Conservation (phyloP, 2,797 vertebrate genomes). For the Platyrinchus mystaceus region DNA sequence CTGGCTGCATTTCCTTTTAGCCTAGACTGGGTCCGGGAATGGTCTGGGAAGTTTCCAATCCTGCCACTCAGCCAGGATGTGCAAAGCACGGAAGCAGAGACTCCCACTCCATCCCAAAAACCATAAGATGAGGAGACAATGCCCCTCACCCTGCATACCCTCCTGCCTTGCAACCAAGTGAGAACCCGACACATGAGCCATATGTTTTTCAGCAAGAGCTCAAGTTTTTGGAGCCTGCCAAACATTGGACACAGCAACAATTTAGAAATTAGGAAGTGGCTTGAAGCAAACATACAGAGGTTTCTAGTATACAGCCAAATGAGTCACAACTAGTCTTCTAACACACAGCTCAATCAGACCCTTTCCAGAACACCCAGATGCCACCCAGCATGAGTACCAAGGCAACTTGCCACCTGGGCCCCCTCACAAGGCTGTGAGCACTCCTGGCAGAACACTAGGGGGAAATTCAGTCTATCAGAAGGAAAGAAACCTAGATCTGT, state of each 20-base stretch:
- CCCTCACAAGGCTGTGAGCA: background rate
- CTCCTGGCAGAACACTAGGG: background rate
- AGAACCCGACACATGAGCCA: background rate
- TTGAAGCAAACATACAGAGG: background rate
- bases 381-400: rapidly evolving
- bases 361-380: background rate
- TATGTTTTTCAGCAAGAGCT: background rate
- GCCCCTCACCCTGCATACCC: background rate
- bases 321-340: background rate
- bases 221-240: background rate
- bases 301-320: background rate
- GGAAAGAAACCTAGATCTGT: background rate
- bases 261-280: background rate
- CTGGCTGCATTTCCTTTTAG: background rate
- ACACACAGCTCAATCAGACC: background rate
- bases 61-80: background rate
- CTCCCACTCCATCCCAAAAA: background rate
- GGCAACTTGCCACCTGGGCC: background rate
- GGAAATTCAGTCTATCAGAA: background rate
- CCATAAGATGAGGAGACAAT: background rate
- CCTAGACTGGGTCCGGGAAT: background rate
- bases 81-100: background rate
- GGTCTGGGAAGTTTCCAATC: background rate
- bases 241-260: background rate
- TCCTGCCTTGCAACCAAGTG: background rate